A percentile compares a stretch with the other conserved stretches of the same genome.
Evolutionary conservation across 2,113 vertebrate species (phyloP).

Genomic region (Fregetta grallaria): DNA sequence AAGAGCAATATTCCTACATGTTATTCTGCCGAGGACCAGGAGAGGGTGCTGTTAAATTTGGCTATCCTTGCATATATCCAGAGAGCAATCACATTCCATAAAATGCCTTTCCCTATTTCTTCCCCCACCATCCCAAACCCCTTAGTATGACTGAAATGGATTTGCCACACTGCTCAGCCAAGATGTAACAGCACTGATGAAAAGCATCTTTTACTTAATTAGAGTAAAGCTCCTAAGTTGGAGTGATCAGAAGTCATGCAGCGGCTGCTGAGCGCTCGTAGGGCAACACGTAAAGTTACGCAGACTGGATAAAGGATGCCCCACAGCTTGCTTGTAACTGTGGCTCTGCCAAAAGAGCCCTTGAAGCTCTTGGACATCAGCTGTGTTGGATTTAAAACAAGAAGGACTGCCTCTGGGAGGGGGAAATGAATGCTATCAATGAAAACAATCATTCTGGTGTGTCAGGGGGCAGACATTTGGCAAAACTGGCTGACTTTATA

Average conservation of each 20-base stretch:
- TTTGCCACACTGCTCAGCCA: neutral
- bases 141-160: neutral
- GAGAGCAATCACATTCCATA: accelerated
- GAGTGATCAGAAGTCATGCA: accelerated
- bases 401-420: neutral
- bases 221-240: neutral
- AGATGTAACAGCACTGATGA: neutral
- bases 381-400: neutral
- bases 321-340: neutral
- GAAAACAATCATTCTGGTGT: accelerated
- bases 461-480: neutral
- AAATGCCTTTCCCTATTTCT: accelerated
- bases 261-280: neutral
- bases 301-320: neutral
- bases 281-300: neutral
- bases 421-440: accelerated
- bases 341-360: neutral
- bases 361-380: neutral
- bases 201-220: neutral
- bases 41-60: conserved; percentile 41
- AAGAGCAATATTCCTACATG: accelerated
- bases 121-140: too few species aligned
- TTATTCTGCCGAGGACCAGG: neutral
- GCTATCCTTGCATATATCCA: accelerated
- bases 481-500: neutral